phyloP scores from a whole-genome alignment of 2,888 invertebrate genomes.

The Frankliniella intonsa region DNA sequence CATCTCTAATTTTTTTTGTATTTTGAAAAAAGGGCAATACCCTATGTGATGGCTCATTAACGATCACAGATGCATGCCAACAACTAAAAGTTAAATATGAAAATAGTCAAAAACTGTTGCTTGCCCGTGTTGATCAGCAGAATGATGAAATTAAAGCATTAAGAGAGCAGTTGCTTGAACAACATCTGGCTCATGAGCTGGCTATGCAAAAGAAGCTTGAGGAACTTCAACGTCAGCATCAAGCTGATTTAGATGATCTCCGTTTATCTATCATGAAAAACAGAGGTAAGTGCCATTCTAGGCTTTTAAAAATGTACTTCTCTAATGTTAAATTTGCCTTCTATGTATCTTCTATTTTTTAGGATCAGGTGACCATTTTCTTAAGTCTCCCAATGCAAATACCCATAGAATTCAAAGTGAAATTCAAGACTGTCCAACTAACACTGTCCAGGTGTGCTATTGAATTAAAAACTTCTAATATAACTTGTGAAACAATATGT shows the following conservation, averaged over 20 bases:
- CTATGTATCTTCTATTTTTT: not conserved
- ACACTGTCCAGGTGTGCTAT: no score
- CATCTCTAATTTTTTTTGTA: no score
- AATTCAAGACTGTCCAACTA: no score
- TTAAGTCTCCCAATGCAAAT: no score
- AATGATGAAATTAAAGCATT: not conserved
- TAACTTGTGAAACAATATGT: not conserved
- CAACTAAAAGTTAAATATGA: not conserved
- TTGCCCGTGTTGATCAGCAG: not conserved
- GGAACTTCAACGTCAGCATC: slow-evolving; percentile 2
- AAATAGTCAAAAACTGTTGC: not conserved
- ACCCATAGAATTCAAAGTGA: no score
- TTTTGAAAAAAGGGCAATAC: no score
- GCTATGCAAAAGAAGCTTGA: not conserved
- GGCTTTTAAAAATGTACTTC: not conserved
- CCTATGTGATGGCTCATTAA: no score
- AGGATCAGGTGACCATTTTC: not conserved
- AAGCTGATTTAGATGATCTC: not conserved
- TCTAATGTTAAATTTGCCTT: not conserved
- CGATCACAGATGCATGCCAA: not conserved
- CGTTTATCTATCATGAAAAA: not conserved
- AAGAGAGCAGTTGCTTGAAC: not conserved
- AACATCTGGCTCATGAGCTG: not conserved
- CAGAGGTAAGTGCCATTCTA: not conserved
- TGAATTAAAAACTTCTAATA: no score